Evolutionary conservation across 2,797 vertebrate genomes (phyloP), one percentile per base, ranked within the genome.

Genomic region (Clarias platycephalus): DNA sequence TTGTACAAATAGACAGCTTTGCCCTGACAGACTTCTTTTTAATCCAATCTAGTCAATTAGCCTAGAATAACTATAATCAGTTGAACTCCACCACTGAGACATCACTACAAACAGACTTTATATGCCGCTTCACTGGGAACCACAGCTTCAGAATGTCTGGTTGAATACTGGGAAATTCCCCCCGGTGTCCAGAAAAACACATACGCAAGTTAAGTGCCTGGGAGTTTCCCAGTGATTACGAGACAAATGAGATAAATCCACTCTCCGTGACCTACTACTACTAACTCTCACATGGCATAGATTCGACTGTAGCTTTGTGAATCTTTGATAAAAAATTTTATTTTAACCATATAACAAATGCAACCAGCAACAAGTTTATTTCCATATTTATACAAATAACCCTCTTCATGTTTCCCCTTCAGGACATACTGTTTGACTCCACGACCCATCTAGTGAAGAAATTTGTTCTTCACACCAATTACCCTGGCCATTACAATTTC

Each of bases 361-460:
- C 24, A 81, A 79, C 15, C 3, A 44, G 58, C 28, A 62, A 40
- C 22, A 49, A 20, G 24, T 37, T 49, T 24, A 37, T 13, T 79
- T 79, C 5, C 3, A 64, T 80, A 28, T 64, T 79, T 64, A 22
- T 79, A 49, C 24, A 20, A 53, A 80, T 28, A 66, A 80, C 40
- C 5, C 3, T 80, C 12, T 53, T 26, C 3, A 37, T 55, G 6
- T n/a, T 60, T 64, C 58, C 24, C 2, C n/a, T 15, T 83, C 89
- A 99, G 98, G 98, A 99, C 87, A 97, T 99, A 93, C 95, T 99
- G 83, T 99, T 99, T 92, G 98, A 99, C 91, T 97, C 98, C 20
- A 97, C 97, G 85, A 97, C 96, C 91, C 97, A 99, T 92, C 95
- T 97, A 92, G 98, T 98, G 85, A 99, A 99, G 95, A 99, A 99